These are phyloP conservation scores for Liolophura sinensis DNA, from an alignment of 1,140 invertebrate species.

Conservation along the genomic window DNA sequence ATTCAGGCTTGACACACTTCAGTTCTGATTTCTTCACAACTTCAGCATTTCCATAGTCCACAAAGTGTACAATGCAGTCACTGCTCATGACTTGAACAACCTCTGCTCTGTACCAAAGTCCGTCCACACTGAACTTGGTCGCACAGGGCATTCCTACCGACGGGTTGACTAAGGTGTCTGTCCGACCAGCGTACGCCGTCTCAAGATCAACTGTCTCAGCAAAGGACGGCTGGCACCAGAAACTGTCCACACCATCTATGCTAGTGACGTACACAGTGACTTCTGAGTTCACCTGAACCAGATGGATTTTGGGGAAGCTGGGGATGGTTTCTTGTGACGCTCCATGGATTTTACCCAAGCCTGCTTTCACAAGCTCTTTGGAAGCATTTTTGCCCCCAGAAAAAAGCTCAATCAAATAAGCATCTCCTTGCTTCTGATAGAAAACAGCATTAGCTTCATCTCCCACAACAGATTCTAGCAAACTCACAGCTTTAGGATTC, in stretches of 20 bases:
- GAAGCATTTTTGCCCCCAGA: slow-evolving; percentile 27
- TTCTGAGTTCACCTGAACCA: neutral
- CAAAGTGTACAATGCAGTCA: slow-evolving; percentile 56
- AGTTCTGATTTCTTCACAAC: slow-evolving; percentile 35
- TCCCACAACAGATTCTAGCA: slow-evolving; percentile 40
- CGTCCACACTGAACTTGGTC: slow-evolving; percentile 72
- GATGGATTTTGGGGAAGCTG: neutral
- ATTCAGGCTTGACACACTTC: slow-evolving; percentile 22
- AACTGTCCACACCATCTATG: slow-evolving; percentile 33
- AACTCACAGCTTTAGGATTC: slow-evolving; percentile 38
- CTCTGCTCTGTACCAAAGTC: slow-evolving; percentile 70
- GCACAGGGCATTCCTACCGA: slow-evolving; percentile 69
- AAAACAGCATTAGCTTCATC: slow-evolving; percentile 29
- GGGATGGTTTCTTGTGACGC: neutral
- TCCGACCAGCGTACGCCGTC: too few relatives aligned
- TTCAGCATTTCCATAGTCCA: slow-evolving; percentile 65
- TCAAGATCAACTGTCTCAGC: too few relatives aligned
- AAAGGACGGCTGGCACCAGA: slow-evolving; percentile 30
- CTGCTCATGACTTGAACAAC: slow-evolving; percentile 62
- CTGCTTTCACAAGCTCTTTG: slow-evolving; percentile 30
- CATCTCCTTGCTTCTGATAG: slow-evolving; percentile 13
- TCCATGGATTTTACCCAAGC: neutral
- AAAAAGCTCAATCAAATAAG: slow-evolving; percentile 26
- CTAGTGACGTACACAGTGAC: slow-evolving; percentile 23
- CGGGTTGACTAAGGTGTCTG: too few relatives aligned